Evolutionary conservation across 2,888 invertebrate species (phyloP).

Genomic region (Augiades crinisus): DNA sequence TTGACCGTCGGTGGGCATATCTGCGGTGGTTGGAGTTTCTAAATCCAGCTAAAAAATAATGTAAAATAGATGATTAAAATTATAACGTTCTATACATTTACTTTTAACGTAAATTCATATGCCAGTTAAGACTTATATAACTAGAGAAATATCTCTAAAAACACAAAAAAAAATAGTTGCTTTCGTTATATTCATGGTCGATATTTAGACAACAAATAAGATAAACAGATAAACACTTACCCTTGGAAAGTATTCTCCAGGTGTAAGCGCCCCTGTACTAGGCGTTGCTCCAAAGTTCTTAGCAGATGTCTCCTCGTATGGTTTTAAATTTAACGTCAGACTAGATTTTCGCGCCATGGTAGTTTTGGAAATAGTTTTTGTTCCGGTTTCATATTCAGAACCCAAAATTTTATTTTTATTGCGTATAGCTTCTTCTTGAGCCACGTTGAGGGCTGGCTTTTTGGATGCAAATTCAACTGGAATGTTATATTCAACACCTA

Average conservation of each 20-base stretch:
- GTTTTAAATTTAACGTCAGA: constrained; percentile 67
- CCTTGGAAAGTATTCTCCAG: constrained; percentile 64
- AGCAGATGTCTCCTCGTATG: constrained; percentile 46
- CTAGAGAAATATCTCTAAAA: too few relatives aligned
- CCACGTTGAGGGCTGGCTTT: constrained; percentile 55
- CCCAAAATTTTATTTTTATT: constrained; percentile 53
- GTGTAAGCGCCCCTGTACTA: constrained; percentile 56
- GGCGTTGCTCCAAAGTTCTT: constrained; percentile 43
- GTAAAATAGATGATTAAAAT: not conserved
- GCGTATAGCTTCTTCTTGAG: constrained; percentile 62
- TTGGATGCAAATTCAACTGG: constrained; percentile 42
- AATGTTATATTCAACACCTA: constrained; percentile 82
- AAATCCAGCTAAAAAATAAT: constrained; percentile 70
- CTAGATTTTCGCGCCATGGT: constrained; percentile 51
- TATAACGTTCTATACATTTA: too few relatives aligned
- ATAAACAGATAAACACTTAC: constrained; percentile 49
- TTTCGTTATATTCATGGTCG: too few relatives aligned
- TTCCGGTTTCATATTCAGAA: constrained; percentile 46
- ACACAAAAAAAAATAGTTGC: too few relatives aligned
- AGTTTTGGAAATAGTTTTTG: constrained; percentile 41
- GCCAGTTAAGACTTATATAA: too few relatives aligned
- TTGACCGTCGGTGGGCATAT: constrained; percentile 61
- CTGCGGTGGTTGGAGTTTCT: constrained; percentile 76
- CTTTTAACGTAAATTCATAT: too few relatives aligned
- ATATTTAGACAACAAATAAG: too few relatives aligned